Base-by-base conservation (phyloP, 2,888 invertebrate species). In the Stomorhina lunata region DNA sequence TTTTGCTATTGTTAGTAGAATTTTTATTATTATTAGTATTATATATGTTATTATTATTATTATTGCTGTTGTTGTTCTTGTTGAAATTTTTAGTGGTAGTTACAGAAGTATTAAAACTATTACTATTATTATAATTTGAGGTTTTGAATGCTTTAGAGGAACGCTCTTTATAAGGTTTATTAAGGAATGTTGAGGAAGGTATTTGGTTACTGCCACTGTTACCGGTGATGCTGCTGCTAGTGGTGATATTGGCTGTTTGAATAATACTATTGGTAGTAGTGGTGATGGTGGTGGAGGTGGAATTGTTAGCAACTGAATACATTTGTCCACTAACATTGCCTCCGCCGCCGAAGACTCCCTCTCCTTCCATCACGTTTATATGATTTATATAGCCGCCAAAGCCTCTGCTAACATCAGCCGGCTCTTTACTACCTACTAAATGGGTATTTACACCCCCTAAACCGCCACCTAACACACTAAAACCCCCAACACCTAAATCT, bases 211-310 rank as follows among this genome's bases (percentile, higher is more conserved):
- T 53, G 72, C 48, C 79, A 72, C 77, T 83, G 82, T 9, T 55
- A 12, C 75, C n/a, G n/a, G n/a, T 82, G 80, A 76, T 80, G 48
- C 59, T 34, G 25, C 22, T 68, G 81, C 79, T 84, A 83, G 84
- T 85, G 85, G 81, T 78, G 75, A 61, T 65, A 73, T 69, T 78
- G 73, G 78, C 50, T 80, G 73, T 68, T 69, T 84, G 63, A 50
- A 55, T 76, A 72, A 71, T 83, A 57, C 82, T 82, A 77, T 75
- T 79, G 83, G 76, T 80, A 76, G 80, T 75, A 82, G 84, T 80
- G 82, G 83, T 83, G 81, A 80, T 82, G 86, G 83, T 83, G 86
- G 84, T 84, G 84, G 83, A 84, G 85, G 80, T 85, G 79, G 83
- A 83, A 80, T 86, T 85, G 85, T 84, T 83, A 84, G 81, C 81